Conservation (phyloP, 2,888 invertebrate genomes). For the Syritta pipiens region DNA sequence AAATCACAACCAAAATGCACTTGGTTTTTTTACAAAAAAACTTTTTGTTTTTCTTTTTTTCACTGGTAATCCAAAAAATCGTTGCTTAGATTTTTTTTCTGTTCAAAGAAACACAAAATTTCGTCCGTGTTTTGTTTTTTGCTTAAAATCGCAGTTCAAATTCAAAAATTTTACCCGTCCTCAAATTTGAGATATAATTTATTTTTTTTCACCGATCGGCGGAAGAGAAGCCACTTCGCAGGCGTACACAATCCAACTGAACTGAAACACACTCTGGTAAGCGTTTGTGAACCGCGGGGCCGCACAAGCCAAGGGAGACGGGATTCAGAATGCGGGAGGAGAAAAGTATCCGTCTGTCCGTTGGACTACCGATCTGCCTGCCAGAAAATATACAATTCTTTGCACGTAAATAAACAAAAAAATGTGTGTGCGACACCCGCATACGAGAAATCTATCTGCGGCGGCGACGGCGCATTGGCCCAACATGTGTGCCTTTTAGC, state of each 20-base stretch:
- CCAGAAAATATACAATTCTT: slow-evolving; percentile 68
- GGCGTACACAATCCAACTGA: slow-evolving; percentile 63
- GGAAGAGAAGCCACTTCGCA: slow-evolving; percentile 62
- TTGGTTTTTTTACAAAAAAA: too few relatives aligned
- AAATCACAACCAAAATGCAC: background rate
- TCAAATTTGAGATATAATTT: slow-evolving; percentile 22
- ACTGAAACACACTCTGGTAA: slow-evolving; percentile 61
- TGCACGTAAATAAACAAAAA: slow-evolving; percentile 66
- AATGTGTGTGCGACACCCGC: slow-evolving; percentile 65
- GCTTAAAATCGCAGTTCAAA: background rate
- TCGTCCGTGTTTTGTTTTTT: background rate
- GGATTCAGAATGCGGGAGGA: slow-evolving; percentile 14
- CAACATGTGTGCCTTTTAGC: slow-evolving; percentile 57
- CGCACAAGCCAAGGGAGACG: slow-evolving; percentile 38
- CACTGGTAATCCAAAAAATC: slow-evolving; percentile 59
- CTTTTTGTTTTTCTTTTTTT: slow-evolving; percentile 1
- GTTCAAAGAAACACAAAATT: background rate
- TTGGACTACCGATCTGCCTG: slow-evolving; percentile 59
- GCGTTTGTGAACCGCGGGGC: slow-evolving; percentile 53
- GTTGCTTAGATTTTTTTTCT: background rate
- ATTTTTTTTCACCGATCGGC: slow-evolving; percentile 27
- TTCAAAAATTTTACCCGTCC: slow-evolving; percentile 37
- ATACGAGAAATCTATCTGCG: slow-evolving; percentile 62
- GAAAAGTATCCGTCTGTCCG: slow-evolving; percentile 64
- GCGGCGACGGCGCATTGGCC: slow-evolving; percentile 57